Evolutionary conservation across 2,113 vertebrate species (phyloP).

Genomic region (Ictalurus furcatus): DNA sequence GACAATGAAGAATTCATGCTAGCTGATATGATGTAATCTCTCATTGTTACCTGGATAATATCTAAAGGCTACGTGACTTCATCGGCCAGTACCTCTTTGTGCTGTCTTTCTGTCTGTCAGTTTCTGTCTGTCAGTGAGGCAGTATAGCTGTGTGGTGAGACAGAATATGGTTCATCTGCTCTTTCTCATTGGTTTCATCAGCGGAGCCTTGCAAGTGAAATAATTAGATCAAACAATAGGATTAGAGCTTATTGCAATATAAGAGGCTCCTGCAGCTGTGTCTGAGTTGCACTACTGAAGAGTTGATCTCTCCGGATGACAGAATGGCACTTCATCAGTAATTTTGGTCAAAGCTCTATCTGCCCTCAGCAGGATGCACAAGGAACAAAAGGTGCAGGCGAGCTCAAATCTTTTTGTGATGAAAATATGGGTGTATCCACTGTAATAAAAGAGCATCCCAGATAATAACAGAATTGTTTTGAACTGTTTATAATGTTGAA

Average conservation of each 20-base stretch:
- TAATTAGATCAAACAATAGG: constrained; percentile 62
- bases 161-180: constrained; percentile 36
- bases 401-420: constrained; percentile 12
- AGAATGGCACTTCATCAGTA: constrained; percentile 33
- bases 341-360: constrained; percentile 16
- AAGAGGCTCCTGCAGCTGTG: constrained; percentile 35
- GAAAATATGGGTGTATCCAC: neutral
- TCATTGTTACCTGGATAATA: constrained; percentile 53
- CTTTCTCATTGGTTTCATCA: constrained; percentile 54
- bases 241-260: constrained; percentile 54
- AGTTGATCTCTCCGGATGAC: neutral
- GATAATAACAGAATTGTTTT: constrained; percentile 3
- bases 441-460: neutral
- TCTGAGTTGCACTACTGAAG: neutral
- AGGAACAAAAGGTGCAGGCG: constrained; percentile 24
- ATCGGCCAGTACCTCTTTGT: constrained; percentile 30
- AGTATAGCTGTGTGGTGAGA: constrained; percentile 13
- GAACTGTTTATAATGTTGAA: neutral
- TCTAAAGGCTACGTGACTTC: constrained; percentile 35
- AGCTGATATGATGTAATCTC: constrained; percentile 55
- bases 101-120: constrained; percentile 34
- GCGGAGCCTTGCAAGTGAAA: constrained; percentile 48
- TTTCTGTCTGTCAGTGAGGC: constrained; percentile 11
- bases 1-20: constrained; percentile 51
- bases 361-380: constrained; percentile 15